Evolutionary conservation across 1,140 invertebrate genomes (phyloP).

Genomic region (Aphidius gifuensis): DNA sequence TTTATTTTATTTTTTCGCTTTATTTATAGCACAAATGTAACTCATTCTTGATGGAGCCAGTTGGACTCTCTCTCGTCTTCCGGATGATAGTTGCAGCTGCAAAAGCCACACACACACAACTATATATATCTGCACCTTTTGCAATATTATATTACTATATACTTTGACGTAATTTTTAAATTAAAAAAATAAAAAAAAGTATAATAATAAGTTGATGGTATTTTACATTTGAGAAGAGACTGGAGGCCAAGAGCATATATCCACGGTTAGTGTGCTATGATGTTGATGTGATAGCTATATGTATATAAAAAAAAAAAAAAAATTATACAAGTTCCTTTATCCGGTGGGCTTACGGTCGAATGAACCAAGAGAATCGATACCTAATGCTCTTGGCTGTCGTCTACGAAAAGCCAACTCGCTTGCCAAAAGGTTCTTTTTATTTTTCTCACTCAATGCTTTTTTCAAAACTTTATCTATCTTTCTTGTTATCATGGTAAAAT

Average conservation of each 20-base stretch:
- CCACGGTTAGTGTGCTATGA: no score
- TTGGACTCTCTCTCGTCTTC: background rate
- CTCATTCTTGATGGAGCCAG: constrained; percentile 13
- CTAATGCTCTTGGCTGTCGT: constrained; percentile 20
- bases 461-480: constrained; percentile 5
- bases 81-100: constrained; percentile 16
- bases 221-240: no score
- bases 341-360: constrained; percentile 20
- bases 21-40: constrained; percentile 2
- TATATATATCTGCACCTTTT: background rate
- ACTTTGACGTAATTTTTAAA: background rate
- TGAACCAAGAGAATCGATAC: constrained; percentile 20
- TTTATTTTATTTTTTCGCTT: constrained; percentile 1
- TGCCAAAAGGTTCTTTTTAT: constrained; percentile 16
- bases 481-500: background rate
- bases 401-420: constrained; percentile 13
- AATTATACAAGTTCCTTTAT: background rate
- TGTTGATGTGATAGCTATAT: no score
- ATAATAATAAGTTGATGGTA: no score
- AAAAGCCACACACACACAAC: constrained; percentile 17
- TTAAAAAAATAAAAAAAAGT: background rate
- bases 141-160: background rate
- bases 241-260: no score
- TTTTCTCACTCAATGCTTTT: no score
- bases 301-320: no score